Evolutionary conservation across 1,140 invertebrate genomes (phyloP), one percentile per base, ranked within the genome.

Genomic region (Cephus cinctus): DNA sequence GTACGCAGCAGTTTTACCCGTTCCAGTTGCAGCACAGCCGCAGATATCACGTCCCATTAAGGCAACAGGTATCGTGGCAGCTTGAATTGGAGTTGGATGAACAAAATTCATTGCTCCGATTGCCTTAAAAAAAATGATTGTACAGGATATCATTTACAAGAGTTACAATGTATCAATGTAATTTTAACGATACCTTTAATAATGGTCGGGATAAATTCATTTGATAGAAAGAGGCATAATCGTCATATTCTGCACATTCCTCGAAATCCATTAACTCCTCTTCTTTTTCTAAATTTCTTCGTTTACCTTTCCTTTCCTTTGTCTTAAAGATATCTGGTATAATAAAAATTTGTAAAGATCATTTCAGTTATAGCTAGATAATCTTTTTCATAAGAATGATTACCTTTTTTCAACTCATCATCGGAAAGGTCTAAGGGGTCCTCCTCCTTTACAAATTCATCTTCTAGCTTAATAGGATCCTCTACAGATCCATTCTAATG

Each of bases 1-100:
- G 68, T 98, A 99, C 0, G 96, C 96, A 0, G 94, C 93, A 2
- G 97, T 99, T 83, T 99, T 99, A 21, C 96, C 96, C 4, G 96
- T 98, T 27, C 96, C 97, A 0, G 97, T 99, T 2, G 96, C 93
- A 44, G 95, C 94, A 81, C 94, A 97, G 8, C 92, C 95, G 81
- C 94, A 94, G 59, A 98, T 86, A 77, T 98, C 95, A 62, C 88
- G 82, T 5, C 86, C 86, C 58, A 92, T 75, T 22, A 99, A 77
- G 16, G 94, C 96, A 6, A 97, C 81, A 1, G 97, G 97, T 60
- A 99, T 95, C 0, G 94, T 94, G 1, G 92, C 86, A 15, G 90
- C 83, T 78, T 98, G 96, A 63, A 98, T 97, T 3, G 93, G 94
- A n/a, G 96, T 98, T 9, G 96, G 96, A 67, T 93, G 88, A 4